Evolutionary conservation across 1,140 invertebrate species (phyloP).

Genomic region (Dysdera silvatica): DNA sequence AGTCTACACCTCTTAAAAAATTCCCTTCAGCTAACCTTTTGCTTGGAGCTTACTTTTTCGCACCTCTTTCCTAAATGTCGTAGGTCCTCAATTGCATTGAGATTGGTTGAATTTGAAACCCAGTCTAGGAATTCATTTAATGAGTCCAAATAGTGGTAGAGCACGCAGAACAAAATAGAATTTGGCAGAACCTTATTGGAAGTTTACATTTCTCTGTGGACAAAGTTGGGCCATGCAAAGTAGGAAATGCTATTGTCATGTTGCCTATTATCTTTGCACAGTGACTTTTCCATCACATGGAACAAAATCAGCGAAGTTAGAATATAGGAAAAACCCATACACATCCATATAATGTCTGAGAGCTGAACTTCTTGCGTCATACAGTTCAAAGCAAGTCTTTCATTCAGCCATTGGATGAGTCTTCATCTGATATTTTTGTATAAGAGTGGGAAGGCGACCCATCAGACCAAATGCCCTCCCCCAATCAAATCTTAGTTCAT

Average conservation of each 20-base stretch:
- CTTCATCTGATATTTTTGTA: neutral
- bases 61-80: neutral
- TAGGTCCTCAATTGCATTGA: neutral
- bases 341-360: neutral
- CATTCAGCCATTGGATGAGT: neutral
- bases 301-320: neutral
- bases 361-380: too few species aligned
- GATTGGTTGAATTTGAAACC: neutral
- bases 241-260: too few species aligned
- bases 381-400: neutral
- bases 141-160: neutral
- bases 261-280: too few species aligned
- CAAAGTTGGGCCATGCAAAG: neutral
- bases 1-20: too few species aligned
- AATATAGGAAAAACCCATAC: too few species aligned
- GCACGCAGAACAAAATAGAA: too few species aligned
- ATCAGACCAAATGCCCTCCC: neutral
- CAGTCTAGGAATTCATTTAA: neutral
- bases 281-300: too few species aligned
- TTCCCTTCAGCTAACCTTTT: too few species aligned
- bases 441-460: neutral
- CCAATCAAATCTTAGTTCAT: neutral
- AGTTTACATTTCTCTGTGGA: neutral
- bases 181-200: neutral
- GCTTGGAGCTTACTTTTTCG: neutral